A percentile compares a stretch with the other conserved stretches of the same genome.
Evolutionary conservation across 2,113 vertebrate species (phyloP).

Genomic region (Oceanites oceanicus): DNA sequence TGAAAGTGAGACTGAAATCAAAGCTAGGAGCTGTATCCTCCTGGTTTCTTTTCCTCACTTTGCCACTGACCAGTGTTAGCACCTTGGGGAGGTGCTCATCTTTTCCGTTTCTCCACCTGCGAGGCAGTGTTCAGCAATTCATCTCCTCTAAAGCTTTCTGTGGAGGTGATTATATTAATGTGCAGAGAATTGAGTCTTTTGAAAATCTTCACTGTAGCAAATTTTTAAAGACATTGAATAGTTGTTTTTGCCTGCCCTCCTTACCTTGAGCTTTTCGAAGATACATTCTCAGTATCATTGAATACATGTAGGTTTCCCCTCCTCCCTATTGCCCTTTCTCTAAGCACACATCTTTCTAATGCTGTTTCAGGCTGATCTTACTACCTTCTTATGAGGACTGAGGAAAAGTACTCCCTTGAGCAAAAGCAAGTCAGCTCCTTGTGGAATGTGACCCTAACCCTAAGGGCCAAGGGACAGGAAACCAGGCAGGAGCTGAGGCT

Average conservation of each 20-base stretch:
- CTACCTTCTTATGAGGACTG: neutral
- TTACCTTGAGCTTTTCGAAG: neutral
- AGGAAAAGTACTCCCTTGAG: neutral
- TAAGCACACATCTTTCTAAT: neutral
- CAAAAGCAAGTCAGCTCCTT: neutral
- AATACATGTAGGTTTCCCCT: neutral
- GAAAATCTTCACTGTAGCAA: neutral
- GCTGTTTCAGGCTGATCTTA: neutral
- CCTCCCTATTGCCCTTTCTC: neutral
- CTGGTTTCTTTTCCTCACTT: neutral
- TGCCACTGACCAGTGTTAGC: neutral
- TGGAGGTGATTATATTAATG: neutral
- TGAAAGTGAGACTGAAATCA: neutral
- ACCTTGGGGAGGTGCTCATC: neutral
- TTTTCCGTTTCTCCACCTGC: neutral
- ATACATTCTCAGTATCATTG: neutral
- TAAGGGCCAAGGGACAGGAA: neutral
- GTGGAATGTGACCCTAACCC: neutral
- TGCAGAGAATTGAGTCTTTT: neutral
- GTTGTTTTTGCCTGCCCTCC: neutral
- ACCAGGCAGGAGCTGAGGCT: neutral
- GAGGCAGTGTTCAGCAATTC: neutral
- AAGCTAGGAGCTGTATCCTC: neutral
- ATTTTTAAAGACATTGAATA: neutral
- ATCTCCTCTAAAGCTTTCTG: neutral